Base-by-base conservation (phyloP, 2,113 vertebrate genomes). In the Salvelinus sp. region DNA sequence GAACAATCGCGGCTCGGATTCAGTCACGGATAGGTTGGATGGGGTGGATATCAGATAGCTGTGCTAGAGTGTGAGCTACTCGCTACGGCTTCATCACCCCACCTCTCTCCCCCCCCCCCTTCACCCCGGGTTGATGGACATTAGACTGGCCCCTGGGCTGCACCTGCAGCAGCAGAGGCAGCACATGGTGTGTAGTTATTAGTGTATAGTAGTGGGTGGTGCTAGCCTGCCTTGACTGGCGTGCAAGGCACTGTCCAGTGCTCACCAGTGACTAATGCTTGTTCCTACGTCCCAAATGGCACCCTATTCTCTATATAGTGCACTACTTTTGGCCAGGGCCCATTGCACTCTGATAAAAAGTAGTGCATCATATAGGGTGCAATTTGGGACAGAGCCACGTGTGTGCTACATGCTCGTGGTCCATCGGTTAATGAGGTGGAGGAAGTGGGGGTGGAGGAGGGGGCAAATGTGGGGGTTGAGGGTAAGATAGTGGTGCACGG, bases 131-230 rank as follows among this genome's bases (percentile, higher is more conserved):
- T 16, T 62, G n/a, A 62, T 62, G 58, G n/a, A 22, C n/a, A 62
- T n/a, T 22, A n/a, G n/a, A 62, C 58, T 62, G 9, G 58, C 20
- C 58, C 58, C 54, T 57, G 38, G 85, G 88, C 85, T 79, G 79
- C 87, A 84, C 75, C 75, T 67, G 83, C 38, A 44, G 38, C 10
- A 44, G 38, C 38, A 44, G 38, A 44, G 7, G 14, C 82, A 73
- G 88, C 94, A 93, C 89, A 91, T 92, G 88, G 88, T 71, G 86
- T 88, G 79, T 83, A 57, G 84, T 91, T 91, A 92, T 91, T 91
- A 89, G 80, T 30, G 84, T 54, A 54, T 5, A 54, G 3, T 18
- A 4, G 4, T 54, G 50, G 50, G 13, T 3, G 6, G 58, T 62
- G 58, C 50, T 54, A 22, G n/a, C 5, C n/a, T 62, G 58, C 16